These are phyloP conservation scores for Diarsia brunnea DNA, from an alignment of 2,888 invertebrate genomes.

Conservation along the genomic window DNA sequence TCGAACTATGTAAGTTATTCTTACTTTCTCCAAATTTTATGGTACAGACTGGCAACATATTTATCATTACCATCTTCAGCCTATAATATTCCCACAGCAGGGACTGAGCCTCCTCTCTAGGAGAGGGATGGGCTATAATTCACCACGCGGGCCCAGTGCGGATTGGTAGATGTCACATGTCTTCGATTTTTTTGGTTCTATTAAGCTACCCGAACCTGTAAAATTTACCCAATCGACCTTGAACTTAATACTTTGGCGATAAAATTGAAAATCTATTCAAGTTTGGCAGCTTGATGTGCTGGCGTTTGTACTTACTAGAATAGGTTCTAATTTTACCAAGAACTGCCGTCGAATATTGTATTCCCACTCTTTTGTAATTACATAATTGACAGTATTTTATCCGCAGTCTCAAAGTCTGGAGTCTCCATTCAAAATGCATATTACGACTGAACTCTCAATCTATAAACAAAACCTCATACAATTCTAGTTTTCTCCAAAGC, in stretches of 20 bases:
- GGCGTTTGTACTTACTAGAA: neutral
- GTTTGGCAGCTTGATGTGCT: too few species aligned
- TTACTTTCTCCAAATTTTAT: neutral
- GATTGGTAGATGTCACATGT: too few species aligned
- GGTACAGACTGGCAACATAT: neutral
- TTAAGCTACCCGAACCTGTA: too few species aligned
- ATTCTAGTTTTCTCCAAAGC: slow-evolving; percentile 55
- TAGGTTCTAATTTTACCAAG: neutral
- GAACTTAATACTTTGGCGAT: too few species aligned
- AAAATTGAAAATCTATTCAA: too few species aligned
- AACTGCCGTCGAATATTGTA: neutral
- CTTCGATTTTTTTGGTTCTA: too few species aligned
- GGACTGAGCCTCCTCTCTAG: too few species aligned
- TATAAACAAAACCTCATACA: slow-evolving; percentile 47
- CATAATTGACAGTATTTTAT: slow-evolving; percentile 1
- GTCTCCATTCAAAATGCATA: slow-evolving; percentile 21
- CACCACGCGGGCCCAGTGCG: too few species aligned
- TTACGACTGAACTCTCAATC: slow-evolving; percentile 23
- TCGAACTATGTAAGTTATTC: neutral
- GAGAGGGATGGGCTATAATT: too few species aligned
- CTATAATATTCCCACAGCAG: too few species aligned
- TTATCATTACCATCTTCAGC: too few species aligned
- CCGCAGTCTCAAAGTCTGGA: slow-evolving; percentile 2
- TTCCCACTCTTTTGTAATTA: neutral
- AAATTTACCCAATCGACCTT: too few species aligned